Evolutionary conservation across 2,888 invertebrate genomes (phyloP), one percentile per base, ranked within the genome.

Genomic region (Bombylius major): DNA sequence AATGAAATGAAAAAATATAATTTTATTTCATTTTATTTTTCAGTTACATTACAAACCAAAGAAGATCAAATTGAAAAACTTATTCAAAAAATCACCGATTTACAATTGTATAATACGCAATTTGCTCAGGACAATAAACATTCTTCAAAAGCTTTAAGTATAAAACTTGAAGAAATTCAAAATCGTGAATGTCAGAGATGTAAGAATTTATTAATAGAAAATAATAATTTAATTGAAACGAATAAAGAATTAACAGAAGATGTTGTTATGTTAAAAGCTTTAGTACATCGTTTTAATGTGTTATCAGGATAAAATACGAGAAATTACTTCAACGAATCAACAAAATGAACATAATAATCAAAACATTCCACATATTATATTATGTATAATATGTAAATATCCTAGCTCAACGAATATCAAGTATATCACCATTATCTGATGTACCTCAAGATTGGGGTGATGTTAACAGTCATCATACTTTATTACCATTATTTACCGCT

Each of bases 241-340:
- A 86, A 84, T 66, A 66, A 71, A 11, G 77, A 82, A 36, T 69
- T 85, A 3, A 77, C 75, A 51, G 82, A 82, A 61, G 89, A 90
- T 65, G 77, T 87, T 67, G 76, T 78, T 51, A 84, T 89, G 68
- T 72, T 89, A 58, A 89, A 90, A 70, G 86, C 84, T 62, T 80
- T 89, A 0, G 79, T 89, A 6, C 89, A 86, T 65, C 84, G 86
- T 54, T 68, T 89, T 33, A 89, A 89, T 68, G 81, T 85, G 82
- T 4, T 88, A 87, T 66, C 89, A 89, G 71, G 85, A 88, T 63
- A 83, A 81, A 62, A 60, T 85, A 0, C 76, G 82, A n/a, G 70
- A 67, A 23, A 46, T 53, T 14, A 23, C 45, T 14, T 11, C 39
- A 11, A 11, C 8, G 1, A 5, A 11, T 4, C 39, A 42, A 11